phyloP scores from a whole-genome alignment of 2,113 vertebrate species.

The Hirundichthys speculiger region DNA sequence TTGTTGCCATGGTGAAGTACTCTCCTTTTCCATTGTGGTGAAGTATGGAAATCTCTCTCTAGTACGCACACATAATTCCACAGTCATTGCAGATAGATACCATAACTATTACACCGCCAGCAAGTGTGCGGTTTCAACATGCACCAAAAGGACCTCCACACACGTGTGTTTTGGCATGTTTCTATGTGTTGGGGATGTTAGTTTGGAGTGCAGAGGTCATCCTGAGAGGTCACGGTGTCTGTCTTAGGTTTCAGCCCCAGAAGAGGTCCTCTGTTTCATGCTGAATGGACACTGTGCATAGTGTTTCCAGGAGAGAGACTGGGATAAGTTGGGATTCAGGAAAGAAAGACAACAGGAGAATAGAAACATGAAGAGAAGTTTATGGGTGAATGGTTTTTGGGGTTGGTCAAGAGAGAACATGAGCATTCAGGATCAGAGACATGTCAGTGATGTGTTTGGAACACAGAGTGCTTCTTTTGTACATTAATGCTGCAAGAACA shows the following conservation, averaged over 20 bases:
- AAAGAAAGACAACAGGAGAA: slow-evolving; percentile 38
- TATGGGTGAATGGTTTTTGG: slow-evolving; percentile 12
- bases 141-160: neutral
- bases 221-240: slow-evolving; percentile 46
- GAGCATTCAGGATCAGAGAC: slow-evolving; percentile 43
- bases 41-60: no score
- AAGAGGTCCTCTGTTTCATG: slow-evolving; percentile 61
- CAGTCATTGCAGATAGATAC: no score
- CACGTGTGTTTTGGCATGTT: slow-evolving; percentile 42
- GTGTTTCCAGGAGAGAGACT: slow-evolving; percentile 16
- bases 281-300: slow-evolving; percentile 57
- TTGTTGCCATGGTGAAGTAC: no score
- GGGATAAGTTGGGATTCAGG: slow-evolving; percentile 20
- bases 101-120: neutral
- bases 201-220: slow-evolving; percentile 59
- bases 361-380: slow-evolving; percentile 17
- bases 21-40: no score
- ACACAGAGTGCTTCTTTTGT: slow-evolving; percentile 3
- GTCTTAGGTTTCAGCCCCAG: slow-evolving; percentile 68
- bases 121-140: neutral
- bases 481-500: neutral
- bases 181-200: slow-evolving; percentile 55
- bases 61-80: no score
- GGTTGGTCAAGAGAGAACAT: slow-evolving; percentile 32
- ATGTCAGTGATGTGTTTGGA: slow-evolving; percentile 50